These are phyloP conservation scores for Mantis religiosa DNA, from an alignment of 2,888 invertebrate genomes.

Conservation along the genomic window DNA sequence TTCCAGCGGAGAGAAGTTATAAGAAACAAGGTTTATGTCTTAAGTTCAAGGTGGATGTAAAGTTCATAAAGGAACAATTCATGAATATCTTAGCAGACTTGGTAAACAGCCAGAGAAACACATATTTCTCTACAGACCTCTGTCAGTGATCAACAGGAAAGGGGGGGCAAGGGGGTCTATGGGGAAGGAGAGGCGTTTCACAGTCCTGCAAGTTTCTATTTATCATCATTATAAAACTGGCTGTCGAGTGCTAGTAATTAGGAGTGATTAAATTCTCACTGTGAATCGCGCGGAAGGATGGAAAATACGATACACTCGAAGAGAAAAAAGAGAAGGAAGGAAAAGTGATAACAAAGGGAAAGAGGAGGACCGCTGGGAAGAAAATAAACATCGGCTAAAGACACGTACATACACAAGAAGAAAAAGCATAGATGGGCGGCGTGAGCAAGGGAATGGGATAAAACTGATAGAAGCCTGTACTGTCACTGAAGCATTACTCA, in stretches of 20 bases:
- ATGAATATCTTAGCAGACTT: neutral
- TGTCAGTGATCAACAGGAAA: neutral
- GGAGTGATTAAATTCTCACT: conserved; percentile 29
- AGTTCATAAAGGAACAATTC: neutral
- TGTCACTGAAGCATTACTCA: conserved; percentile 15
- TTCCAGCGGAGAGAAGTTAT: no score
- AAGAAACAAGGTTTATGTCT: no score
- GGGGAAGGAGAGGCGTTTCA: neutral
- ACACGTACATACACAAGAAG: neutral
- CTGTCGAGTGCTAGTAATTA: conserved; percentile 29
- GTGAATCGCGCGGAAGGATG: neutral
- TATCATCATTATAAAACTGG: conserved; percentile 28
- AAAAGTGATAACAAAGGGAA: neutral
- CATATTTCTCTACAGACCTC: neutral
- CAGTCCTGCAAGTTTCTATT: conserved; percentile 18
- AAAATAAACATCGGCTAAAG: neutral
- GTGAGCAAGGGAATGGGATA: neutral
- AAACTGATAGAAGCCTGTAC: neutral
- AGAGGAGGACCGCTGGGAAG: neutral
- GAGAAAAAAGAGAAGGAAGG: neutral
- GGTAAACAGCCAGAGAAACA: neutral
- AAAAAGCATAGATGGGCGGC: neutral
- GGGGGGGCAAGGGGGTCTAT: neutral
- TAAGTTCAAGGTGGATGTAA: no score
- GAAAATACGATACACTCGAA: neutral